Evolutionary conservation across 2,797 vertebrate genomes (phyloP).

Genomic region (Mallotus villosus): DNA sequence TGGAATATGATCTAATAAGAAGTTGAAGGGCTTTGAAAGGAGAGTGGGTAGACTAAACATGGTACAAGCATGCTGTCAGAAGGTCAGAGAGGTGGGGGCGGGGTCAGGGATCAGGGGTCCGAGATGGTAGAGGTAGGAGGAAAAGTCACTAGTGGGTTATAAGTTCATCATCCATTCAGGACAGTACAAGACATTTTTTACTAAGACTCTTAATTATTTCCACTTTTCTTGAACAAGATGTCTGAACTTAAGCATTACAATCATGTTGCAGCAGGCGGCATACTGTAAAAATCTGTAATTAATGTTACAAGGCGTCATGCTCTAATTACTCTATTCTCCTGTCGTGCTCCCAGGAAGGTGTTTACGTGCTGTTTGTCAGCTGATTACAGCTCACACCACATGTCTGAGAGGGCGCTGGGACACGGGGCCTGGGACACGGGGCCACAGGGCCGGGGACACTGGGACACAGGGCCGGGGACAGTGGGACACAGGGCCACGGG

Average conservation of each 20-base stretch:
- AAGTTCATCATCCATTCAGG: background rate
- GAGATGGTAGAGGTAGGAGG: background rate
- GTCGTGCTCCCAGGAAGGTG: background rate
- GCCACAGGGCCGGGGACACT: too few relatives aligned
- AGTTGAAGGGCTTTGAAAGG: conserved; percentile 49
- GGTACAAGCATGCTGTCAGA: conserved; percentile 34
- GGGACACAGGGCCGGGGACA: background rate
- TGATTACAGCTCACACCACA: conserved; percentile 1
- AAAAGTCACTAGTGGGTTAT: background rate
- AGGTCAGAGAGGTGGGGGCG: background rate
- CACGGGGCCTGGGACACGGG: background rate
- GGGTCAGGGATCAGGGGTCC: background rate
- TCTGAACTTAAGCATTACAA: background rate
- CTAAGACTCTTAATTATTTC: background rate
- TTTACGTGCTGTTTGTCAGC: background rate
- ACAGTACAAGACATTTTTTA: background rate
- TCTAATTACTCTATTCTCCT: background rate
- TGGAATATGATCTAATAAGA: conserved; percentile 56
- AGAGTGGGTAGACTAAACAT: conserved; percentile 53
- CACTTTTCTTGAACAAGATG: background rate
- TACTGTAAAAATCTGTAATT: background rate
- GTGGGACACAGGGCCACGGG: background rate
- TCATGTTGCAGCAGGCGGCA: background rate
- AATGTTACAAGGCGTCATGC: background rate
- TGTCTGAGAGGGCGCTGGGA: conserved; percentile 10